phyloP scores from a whole-genome alignment of 1,140 invertebrate genomes.

The Brachionus rotundiformis region DNA sequence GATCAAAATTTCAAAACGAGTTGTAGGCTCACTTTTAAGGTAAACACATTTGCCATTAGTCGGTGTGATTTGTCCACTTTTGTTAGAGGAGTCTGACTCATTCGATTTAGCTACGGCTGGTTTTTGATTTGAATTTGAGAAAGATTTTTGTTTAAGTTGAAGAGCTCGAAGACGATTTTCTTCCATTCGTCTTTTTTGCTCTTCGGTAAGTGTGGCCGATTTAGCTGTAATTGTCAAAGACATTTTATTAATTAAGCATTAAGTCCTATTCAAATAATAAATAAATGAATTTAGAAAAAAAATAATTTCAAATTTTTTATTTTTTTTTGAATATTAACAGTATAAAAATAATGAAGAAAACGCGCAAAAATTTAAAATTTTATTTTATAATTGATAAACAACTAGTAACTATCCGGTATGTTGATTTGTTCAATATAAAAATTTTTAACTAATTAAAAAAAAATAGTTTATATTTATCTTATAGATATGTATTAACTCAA shows the following conservation, averaged over 20 bases:
- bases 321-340: not conserved
- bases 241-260: constrained; percentile 17
- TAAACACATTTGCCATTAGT: constrained; percentile 39
- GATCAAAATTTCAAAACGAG: constrained; percentile 29
- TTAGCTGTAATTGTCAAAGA: constrained; percentile 30
- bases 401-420: too few relatives aligned
- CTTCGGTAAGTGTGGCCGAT: constrained; percentile 9
- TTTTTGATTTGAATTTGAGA: not conserved
- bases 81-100: not conserved
- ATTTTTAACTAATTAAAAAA: not conserved
- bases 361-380: not conserved
- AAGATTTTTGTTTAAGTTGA: constrained; percentile 28
- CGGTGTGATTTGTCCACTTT: not conserved
- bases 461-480: not conserved
- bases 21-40: not conserved
- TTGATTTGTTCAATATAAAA: too few relatives aligned
- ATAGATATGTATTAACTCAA: too few relatives aligned
- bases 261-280: too few relatives aligned
- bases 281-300: too few relatives aligned
- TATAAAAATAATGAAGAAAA: not conserved
- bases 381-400: too few relatives aligned
- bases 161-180: constrained; percentile 44
- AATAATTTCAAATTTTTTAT: not conserved
- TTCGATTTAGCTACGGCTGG: not conserved
- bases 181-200: constrained; percentile 49